Evolutionary conservation across 2,888 invertebrate species (phyloP).

Genomic region (Archaeoteleia sp.): DNA sequence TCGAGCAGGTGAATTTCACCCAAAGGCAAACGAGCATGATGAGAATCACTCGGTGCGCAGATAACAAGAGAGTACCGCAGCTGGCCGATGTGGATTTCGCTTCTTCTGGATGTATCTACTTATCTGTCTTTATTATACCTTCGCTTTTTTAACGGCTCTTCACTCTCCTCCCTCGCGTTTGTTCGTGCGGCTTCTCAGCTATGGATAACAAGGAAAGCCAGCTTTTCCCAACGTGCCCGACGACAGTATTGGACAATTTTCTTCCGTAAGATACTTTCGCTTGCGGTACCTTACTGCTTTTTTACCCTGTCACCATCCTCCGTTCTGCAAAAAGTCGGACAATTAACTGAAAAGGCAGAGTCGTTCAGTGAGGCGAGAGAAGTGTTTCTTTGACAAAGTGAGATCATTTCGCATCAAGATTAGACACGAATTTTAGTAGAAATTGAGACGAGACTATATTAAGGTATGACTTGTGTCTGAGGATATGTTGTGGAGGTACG

Average conservation of each 20-base stretch:
- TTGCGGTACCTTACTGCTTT: constrained; percentile 67
- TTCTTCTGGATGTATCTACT: constrained; percentile 39
- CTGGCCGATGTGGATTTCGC: constrained; percentile 48
- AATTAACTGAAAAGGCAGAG: constrained; percentile 12
- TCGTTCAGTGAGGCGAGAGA: neutral
- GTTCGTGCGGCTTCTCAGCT: constrained; percentile 38
- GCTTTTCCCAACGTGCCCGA: constrained; percentile 44
- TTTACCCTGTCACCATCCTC: constrained; percentile 61
- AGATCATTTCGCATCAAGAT: constrained; percentile 34
- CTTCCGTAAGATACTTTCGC: constrained; percentile 64
- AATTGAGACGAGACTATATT: constrained; percentile 15
- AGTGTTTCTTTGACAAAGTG: constrained; percentile 45
- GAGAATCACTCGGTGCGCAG: constrained; percentile 52
- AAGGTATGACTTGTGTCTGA: too few relatives aligned
- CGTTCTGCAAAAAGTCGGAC: constrained; percentile 27
- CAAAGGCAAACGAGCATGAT: constrained; percentile 46
- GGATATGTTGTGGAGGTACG: too few relatives aligned
- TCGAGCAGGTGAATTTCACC: constrained; percentile 46
- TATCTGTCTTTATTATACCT: constrained; percentile 40
- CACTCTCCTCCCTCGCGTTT: constrained; percentile 39
- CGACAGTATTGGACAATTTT: constrained; percentile 66
- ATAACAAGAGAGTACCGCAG: constrained; percentile 50
- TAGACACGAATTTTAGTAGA: neutral
- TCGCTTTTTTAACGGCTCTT: constrained; percentile 46
- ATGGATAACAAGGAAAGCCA: constrained; percentile 63